Evolutionary conservation across 2,888 invertebrate species (phyloP).

Genomic region (Pachycephus smyrnensis): DNA sequence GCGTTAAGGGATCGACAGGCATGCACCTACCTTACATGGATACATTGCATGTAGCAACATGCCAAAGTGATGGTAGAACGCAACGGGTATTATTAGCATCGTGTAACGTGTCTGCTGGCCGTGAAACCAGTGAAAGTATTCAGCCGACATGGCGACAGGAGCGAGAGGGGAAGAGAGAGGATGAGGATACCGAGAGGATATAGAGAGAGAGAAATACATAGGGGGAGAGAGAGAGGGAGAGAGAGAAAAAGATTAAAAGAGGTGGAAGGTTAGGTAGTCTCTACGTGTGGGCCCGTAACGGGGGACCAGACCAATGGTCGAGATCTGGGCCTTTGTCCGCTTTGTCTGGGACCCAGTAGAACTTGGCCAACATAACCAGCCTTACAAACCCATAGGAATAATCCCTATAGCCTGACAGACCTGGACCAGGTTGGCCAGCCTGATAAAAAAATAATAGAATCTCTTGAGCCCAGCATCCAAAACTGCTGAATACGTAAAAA

Average conservation of each 20-base stretch:
- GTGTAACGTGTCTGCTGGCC: conserved; percentile 63
- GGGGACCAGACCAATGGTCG: conserved; percentile 8
- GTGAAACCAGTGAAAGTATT: conserved; percentile 67
- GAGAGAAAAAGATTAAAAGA: conserved; percentile 2
- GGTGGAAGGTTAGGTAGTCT: neutral
- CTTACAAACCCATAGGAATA: conserved; percentile 17
- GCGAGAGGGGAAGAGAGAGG: neutral
- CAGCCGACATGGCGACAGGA: conserved; percentile 33
- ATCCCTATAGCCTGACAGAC: conserved; percentile 22
- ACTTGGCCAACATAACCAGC: conserved; percentile 13
- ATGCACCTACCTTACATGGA: neutral
- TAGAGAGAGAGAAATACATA: neutral
- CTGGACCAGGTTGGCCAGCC: neutral
- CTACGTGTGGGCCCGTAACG: conserved; percentile 5
- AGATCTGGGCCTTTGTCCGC: conserved; percentile 54
- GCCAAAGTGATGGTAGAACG: conserved; percentile 14
- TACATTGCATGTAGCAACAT: neutral
- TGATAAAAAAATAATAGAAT: neutral
- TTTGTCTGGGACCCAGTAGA: conserved; percentile 44
- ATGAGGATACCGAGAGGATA: too few relatives aligned
- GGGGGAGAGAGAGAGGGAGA: neutral
- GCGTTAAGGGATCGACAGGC: conserved; percentile 18
- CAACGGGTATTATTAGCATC: conserved; percentile 58
- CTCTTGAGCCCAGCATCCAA: neutral
- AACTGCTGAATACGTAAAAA: neutral